Evolutionary conservation across 2,797 vertebrate genomes (phyloP).

Genomic region (Sylvilagus floridanus): DNA sequence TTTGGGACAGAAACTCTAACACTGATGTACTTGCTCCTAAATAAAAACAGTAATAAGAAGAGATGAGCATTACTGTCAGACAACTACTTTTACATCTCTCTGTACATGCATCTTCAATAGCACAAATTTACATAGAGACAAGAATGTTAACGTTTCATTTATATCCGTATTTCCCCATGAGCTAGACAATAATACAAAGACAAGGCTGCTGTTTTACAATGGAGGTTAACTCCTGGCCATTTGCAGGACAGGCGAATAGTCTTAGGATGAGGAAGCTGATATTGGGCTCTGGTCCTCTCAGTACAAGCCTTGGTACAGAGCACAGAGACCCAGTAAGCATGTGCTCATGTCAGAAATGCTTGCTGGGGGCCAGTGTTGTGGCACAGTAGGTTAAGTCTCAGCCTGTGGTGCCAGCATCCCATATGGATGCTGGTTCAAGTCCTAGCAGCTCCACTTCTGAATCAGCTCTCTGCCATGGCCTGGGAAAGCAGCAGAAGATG

Average conservation of each 20-base stretch:
- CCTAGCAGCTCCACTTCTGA: no score
- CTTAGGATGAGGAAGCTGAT: background rate
- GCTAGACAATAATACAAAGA: background rate
- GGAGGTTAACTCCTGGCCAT: background rate
- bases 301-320: background rate
- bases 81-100: background rate
- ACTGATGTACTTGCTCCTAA: slow-evolving; percentile 93
- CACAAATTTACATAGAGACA: background rate
- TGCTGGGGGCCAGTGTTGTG: no score
- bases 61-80: background rate
- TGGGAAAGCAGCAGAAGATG: no score
- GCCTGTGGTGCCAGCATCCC: no score
- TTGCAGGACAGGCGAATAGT: background rate
- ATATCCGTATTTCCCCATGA: background rate
- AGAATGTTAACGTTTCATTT: background rate
- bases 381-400: no score
- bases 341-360: background rate
- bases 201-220: background rate
- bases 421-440: no score
- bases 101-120: background rate
- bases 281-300: background rate
- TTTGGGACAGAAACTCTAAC: slow-evolving; percentile 93
- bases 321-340: background rate
- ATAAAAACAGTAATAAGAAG: slow-evolving; percentile 42
- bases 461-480: no score